Percentiles rank a stretch among this genome's conserved stretches.
Evolutionary conservation across 1,140 invertebrate genomes (phyloP).

Genomic region (Drosophila quadrilineata): DNA sequence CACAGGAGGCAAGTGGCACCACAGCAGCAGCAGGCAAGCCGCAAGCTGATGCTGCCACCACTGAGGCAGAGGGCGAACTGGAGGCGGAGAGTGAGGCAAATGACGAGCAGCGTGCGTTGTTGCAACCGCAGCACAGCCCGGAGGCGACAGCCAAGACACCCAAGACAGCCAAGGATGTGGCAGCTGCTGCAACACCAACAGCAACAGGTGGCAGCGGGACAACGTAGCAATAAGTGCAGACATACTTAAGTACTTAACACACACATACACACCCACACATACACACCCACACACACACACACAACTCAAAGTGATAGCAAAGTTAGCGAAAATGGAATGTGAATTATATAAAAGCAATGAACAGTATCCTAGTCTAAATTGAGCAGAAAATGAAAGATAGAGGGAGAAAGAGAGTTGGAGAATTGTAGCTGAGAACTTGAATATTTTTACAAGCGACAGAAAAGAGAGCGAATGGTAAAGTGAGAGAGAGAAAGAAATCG

Average conservation of each 20-base stretch:
- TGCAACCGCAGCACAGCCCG: slow-evolving; percentile 23
- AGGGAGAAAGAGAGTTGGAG: too few species aligned
- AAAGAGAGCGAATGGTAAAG: slow-evolving; percentile 5
- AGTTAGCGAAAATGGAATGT: slow-evolving; percentile 80
- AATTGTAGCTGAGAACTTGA: too few species aligned
- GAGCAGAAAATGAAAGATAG: slow-evolving; percentile 32
- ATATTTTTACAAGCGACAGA: slow-evolving; percentile 63
- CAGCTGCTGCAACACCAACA: neutral
- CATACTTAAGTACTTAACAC: slow-evolving; percentile 54
- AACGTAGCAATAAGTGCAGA: slow-evolving; percentile 73
- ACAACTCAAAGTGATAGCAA: slow-evolving; percentile 78
- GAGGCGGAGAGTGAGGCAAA: slow-evolving; percentile 51
- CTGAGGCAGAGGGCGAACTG: slow-evolving; percentile 9
- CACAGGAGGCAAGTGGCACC: slow-evolving; percentile 5
- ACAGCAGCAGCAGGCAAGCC: neutral
- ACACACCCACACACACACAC: slow-evolving; percentile 19
- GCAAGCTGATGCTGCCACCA: slow-evolving; percentile 37
- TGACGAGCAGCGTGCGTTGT: slow-evolving; percentile 52
- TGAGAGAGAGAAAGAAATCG: slow-evolving; percentile 16
- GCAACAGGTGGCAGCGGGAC: slow-evolving; percentile 31
- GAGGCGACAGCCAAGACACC: neutral
- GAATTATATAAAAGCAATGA: slow-evolving; percentile 81
- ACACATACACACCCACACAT: slow-evolving; percentile 23
- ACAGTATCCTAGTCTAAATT: slow-evolving; percentile 79
- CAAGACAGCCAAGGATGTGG: neutral